These are phyloP conservation scores for Candidula unifasciata DNA, from an alignment of 2,888 invertebrate species.

Conservation along the genomic window DNA sequence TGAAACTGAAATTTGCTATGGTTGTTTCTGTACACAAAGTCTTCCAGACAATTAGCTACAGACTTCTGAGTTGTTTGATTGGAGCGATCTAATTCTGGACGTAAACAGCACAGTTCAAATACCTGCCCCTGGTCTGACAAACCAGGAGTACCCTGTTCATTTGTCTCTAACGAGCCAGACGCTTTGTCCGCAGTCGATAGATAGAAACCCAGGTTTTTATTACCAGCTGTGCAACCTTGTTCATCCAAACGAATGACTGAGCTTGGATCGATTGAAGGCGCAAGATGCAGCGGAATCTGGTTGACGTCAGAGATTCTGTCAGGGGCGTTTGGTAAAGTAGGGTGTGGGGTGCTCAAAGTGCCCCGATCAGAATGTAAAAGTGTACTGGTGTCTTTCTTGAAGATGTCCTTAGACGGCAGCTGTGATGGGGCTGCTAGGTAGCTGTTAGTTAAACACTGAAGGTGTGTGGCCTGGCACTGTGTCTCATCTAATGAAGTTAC, in stretches of 20 bases:
- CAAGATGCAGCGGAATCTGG: not conserved
- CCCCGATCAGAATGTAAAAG: not conserved
- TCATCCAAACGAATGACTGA: conserved; percentile 12
- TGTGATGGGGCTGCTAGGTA: not conserved
- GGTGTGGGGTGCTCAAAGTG: too few species aligned
- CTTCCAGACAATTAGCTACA: not conserved
- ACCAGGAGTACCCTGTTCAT: not conserved
- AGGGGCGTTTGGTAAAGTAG: not conserved
- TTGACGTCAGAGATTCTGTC: not conserved
- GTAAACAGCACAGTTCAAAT: not conserved
- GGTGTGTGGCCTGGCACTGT: not conserved
- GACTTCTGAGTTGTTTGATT: not conserved
- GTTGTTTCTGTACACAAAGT: not conserved
- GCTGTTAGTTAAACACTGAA: not conserved
- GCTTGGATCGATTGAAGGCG: conserved; percentile 1
- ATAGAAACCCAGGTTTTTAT: not conserved
- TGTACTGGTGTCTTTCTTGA: not conserved
- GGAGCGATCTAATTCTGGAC: too few species aligned
- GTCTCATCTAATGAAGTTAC: too few species aligned
- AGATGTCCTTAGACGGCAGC: too few species aligned
- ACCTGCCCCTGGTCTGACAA: not conserved
- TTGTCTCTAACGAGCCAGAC: conserved; percentile 4
- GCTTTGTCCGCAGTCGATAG: not conserved
- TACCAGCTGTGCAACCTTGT: conserved; percentile 1
- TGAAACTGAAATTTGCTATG: not conserved